phyloP scores from a whole-genome alignment of 2,113 vertebrate species.

The Sylvia atricapilla region DNA sequence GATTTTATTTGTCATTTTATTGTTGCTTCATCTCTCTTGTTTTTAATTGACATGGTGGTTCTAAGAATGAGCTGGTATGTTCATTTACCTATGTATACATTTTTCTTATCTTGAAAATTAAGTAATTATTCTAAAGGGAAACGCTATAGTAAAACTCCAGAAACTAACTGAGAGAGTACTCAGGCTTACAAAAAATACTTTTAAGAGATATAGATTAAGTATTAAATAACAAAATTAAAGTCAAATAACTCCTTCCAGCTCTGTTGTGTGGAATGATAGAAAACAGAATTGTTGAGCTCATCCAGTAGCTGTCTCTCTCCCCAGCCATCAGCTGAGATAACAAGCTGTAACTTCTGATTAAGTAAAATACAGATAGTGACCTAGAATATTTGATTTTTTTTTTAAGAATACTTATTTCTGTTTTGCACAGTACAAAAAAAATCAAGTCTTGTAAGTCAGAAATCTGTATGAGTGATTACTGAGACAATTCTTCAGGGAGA shows the following conservation, averaged over 20 bases:
- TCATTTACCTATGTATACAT: neutral
- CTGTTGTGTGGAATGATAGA: neutral
- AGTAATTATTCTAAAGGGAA: neutral
- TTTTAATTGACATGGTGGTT: neutral
- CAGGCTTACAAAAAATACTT: neutral
- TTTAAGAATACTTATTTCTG: neutral
- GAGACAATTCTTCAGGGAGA: neutral
- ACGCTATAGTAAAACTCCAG: neutral
- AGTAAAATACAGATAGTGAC: neutral
- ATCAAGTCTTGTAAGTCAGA: neutral
- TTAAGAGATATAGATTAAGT: neutral
- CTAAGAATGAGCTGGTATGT: neutral
- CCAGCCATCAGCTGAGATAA: neutral
- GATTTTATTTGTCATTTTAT: neutral
- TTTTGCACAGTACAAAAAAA: neutral
- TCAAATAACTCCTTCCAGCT: neutral
- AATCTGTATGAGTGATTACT: neutral
- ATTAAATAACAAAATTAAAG: neutral
- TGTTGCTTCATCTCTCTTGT: neutral
- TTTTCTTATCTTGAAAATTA: neutral
- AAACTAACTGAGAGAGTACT: neutral
- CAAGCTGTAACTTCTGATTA: neutral
- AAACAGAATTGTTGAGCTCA: neutral
- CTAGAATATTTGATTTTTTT: neutral
- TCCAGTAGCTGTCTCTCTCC: neutral